phyloP scores from a whole-genome alignment of 2,797 vertebrate species.

The Labroides dimidiatus region DNA sequence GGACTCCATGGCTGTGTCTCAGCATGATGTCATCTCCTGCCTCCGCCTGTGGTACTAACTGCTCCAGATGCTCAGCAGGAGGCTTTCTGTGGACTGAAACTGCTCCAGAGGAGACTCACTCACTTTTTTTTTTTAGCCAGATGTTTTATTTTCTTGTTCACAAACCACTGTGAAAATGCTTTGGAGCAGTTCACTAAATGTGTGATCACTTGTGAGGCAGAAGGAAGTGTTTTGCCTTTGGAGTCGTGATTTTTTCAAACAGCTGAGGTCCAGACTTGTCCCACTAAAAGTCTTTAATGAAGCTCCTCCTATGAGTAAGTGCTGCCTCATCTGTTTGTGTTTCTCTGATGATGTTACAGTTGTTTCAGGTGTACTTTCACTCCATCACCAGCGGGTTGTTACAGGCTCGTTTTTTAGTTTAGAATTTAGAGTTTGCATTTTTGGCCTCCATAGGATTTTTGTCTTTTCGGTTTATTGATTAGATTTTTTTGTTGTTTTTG shows the following conservation, averaged over 20 bases:
- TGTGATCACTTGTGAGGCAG: slow-evolving; percentile 43
- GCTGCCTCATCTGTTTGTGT: no score
- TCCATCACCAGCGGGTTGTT: no score
- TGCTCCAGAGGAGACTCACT: slow-evolving; percentile 33
- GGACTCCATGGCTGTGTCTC: slow-evolving; percentile 52
- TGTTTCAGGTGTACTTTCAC: no score
- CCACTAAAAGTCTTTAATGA: no score
- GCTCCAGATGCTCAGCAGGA: slow-evolving; percentile 54
- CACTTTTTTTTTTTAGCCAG: slow-evolving; percentile 17
- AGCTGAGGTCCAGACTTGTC: no score
- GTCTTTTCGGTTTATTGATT: no score
- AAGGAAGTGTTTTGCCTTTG: slow-evolving; percentile 35
- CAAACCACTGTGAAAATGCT: slow-evolving; percentile 38
- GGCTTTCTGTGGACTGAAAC: slow-evolving; percentile 44
- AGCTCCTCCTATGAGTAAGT: no score
- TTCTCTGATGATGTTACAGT: no score
- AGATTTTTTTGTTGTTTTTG: no score
- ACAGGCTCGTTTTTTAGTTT: no score
- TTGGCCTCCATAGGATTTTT: no score
- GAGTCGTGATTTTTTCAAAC: neutral
- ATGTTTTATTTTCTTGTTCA: slow-evolving; percentile 1
- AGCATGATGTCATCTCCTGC: slow-evolving; percentile 44
- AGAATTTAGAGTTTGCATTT: no score
- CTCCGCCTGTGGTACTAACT: slow-evolving; percentile 43
- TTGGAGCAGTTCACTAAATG: slow-evolving; percentile 24